phyloP scores from a whole-genome alignment of 2,888 invertebrate species.

The Nephrotoma appendiculata region DNA sequence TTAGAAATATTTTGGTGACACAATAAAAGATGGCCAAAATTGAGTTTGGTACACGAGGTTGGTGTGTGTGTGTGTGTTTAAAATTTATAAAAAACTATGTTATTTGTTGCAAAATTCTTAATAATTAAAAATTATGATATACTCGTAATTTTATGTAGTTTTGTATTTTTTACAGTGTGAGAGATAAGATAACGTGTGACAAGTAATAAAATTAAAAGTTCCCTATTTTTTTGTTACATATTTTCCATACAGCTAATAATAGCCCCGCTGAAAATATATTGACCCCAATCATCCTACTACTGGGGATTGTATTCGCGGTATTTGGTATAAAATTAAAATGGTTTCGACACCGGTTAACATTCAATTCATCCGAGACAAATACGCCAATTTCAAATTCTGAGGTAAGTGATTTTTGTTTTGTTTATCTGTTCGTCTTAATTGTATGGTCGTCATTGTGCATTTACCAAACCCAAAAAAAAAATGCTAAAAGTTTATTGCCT shows the following conservation, averaged over 20 bases:
- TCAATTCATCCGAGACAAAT: constrained; percentile 12
- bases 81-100: background rate
- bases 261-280: background rate
- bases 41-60: background rate
- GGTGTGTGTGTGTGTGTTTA: background rate
- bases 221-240: background rate
- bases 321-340: constrained; percentile 35
- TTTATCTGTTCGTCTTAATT: background rate
- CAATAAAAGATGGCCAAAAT: background rate
- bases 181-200: background rate
- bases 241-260: background rate
- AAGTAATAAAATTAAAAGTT: background rate
- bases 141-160: background rate
- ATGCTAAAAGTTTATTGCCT: background rate
- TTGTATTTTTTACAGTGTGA: background rate
- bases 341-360: constrained; percentile 32
- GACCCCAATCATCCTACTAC: constrained; percentile 10
- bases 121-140: background rate
- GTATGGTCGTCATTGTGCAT: constrained; percentile 16
- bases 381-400: background rate
- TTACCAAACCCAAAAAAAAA: background rate
- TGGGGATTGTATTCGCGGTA: constrained; percentile 23
- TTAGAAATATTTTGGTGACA: background rate
- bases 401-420: background rate
- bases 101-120: background rate